These are phyloP conservation scores for Dysidea cf. avara DNA, from an alignment of 37 sponge, comb jelly and placozoan genomes.

Conservation along the genomic window DNA sequence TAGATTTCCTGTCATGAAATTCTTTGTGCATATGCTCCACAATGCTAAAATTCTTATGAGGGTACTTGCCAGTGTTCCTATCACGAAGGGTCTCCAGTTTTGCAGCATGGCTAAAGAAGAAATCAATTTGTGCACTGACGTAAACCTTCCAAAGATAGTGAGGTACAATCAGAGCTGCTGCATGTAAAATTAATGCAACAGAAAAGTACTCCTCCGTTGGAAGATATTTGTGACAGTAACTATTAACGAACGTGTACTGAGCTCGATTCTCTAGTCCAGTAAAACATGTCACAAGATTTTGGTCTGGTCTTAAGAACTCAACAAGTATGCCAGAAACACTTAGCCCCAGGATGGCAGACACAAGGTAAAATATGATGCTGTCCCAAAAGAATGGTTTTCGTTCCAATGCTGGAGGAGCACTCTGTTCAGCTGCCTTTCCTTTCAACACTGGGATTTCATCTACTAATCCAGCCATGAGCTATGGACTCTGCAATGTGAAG, in stretches of 20 bases:
- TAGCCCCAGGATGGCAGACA: slow-evolving; percentile 42
- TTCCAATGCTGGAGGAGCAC: background rate
- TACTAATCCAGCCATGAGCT: too few relatives aligned
- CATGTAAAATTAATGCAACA: slow-evolving; percentile 4
- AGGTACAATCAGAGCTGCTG: background rate
- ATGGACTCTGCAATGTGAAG: too few relatives aligned
- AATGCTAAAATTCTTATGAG: slow-evolving; percentile 10
- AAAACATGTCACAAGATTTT: too few relatives aligned
- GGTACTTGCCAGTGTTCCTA: slow-evolving; percentile 3
- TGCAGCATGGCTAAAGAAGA: slow-evolving; percentile 11
- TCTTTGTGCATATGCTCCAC: slow-evolving; percentile 4
- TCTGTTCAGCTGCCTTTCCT: too few relatives aligned
- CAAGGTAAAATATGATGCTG: slow-evolving; percentile 47
- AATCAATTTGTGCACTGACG: slow-evolving; percentile 5
- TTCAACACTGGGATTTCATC: too few relatives aligned
- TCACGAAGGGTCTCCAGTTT: slow-evolving; percentile 13
- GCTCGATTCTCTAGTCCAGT: background rate
- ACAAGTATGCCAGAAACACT: slow-evolving; percentile 42
- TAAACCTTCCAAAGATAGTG: slow-evolving; percentile 9
- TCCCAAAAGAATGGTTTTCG: slow-evolving; percentile 74
- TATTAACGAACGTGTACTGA: slow-evolving; percentile 11
- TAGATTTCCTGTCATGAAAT: background rate
- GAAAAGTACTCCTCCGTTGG: slow-evolving; percentile 11
- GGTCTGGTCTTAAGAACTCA: slow-evolving; percentile 23
- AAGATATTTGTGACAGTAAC: slow-evolving; percentile 7